Conservation (phyloP, 2,888 invertebrate genomes). For the Apoderus coryli region DNA sequence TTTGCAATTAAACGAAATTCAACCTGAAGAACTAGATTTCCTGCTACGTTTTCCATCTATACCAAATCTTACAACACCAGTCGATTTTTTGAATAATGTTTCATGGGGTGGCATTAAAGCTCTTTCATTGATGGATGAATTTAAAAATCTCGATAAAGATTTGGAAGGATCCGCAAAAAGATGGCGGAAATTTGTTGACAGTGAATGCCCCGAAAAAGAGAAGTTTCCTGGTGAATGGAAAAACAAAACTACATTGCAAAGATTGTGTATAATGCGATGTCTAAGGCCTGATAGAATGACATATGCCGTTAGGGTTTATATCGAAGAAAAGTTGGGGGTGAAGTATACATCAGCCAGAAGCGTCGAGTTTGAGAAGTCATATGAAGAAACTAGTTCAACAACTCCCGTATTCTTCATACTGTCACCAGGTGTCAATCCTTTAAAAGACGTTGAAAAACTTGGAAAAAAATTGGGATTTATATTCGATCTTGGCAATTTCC, state of each 20-base stretch:
- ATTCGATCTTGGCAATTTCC: conserved; percentile 67
- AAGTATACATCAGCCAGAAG: conserved; percentile 68
- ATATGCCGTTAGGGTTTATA: conserved; percentile 75
- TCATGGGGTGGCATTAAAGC: conserved; percentile 87
- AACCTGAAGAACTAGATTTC: conserved; percentile 68
- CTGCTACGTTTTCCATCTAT: conserved; percentile 70
- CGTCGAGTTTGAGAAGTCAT: conserved; percentile 74
- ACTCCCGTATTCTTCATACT: conserved; percentile 90
- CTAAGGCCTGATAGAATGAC: conserved; percentile 89
- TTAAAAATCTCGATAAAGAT: conserved; percentile 74
- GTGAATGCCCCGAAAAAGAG: conserved; percentile 85
- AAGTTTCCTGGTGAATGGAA: conserved; percentile 96
- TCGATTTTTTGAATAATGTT: conserved; percentile 65
- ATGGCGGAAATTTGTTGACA: conserved; percentile 87
- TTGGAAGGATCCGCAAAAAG: conserved; percentile 82
- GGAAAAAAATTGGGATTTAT: conserved; percentile 71
- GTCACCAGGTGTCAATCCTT: conserved; percentile 87
- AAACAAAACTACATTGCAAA: conserved; percentile 69
- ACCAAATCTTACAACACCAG: conserved; percentile 58
- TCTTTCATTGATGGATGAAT: conserved; percentile 61
- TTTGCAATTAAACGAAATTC: conserved; percentile 49
- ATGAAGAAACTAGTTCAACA: conserved; percentile 65
- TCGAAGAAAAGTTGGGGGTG: conserved; percentile 75
- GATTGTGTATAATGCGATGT: conserved; percentile 84
- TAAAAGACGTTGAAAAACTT: conserved; percentile 81